Percentiles rank a stretch among this genome's conserved stretches.
Conservation (phyloP, 2,113 vertebrate species). For the Terrapene triunguis region DNA sequence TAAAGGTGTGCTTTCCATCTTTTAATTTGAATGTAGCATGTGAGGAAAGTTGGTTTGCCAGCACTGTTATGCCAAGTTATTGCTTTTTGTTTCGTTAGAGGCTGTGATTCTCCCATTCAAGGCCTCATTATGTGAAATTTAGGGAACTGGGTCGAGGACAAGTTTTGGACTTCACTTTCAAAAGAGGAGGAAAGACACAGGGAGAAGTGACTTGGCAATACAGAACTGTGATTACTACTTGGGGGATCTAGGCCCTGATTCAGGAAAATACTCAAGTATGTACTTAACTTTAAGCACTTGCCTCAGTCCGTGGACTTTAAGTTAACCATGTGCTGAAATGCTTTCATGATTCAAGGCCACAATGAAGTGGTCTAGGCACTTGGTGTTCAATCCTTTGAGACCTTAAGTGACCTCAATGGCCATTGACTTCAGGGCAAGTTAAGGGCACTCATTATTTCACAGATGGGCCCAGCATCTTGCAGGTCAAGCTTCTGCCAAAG, state of each 20-base stretch:
- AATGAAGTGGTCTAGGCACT: fast-evolving
- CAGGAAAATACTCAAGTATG: fast-evolving
- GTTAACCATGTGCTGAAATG: not conserved
- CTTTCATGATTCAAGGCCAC: too few relatives aligned
- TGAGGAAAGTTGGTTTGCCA: not conserved
- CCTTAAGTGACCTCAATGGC: fast-evolving
- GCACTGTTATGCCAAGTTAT: not conserved
- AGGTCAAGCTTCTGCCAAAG: not conserved
- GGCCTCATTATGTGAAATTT: fast-evolving
- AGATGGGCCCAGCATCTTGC: not conserved
- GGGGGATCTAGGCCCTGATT: fast-evolving
- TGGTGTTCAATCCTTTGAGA: fast-evolving
- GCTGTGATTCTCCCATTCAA: not conserved
- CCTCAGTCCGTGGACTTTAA: fast-evolving
- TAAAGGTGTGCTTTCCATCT: not conserved
- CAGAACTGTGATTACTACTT: fast-evolving
- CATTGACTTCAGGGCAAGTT: not conserved
- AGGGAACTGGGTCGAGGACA: not conserved
- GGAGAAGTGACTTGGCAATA: fast-evolving
- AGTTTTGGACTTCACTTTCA: not conserved
- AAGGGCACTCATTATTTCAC: too few relatives aligned
- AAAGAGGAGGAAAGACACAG: fast-evolving
- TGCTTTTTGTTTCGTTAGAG: not conserved
- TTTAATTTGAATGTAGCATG: not conserved
- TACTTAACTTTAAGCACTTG: not conserved